Percentiles rank a stretch among this genome's conserved stretches.
Conservation (phyloP, 1,140 invertebrate species). For the Zaprionus vittiger region DNA sequence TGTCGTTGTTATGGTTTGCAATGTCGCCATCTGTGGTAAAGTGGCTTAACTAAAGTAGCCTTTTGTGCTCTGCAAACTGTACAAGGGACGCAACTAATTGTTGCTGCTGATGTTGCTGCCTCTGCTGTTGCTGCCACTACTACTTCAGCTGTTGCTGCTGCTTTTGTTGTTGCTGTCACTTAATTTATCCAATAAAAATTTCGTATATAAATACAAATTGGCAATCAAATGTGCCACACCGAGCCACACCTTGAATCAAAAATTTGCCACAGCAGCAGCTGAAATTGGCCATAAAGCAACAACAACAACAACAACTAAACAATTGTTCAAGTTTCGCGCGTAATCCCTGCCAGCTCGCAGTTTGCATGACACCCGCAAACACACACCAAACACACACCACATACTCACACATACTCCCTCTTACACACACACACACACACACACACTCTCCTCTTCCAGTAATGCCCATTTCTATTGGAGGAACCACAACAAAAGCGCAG, state of each 20-base stretch:
- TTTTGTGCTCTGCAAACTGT: neutral
- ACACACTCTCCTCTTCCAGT: conserved; percentile 25
- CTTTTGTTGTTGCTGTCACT: neutral
- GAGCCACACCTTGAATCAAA: neutral
- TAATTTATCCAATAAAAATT: conserved; percentile 12
- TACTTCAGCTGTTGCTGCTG: neutral
- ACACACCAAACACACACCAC: conserved; percentile 12
- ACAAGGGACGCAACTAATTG: conserved; percentile 41
- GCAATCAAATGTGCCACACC: conserved; percentile 13
- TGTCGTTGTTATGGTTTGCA: neutral
- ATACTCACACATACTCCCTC: conserved; percentile 39
- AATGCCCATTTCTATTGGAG: conserved; percentile 54
- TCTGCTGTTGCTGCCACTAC: neutral
- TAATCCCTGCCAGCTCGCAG: conserved; percentile 33
- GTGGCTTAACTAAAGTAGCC: neutral
- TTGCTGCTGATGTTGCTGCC: neutral
- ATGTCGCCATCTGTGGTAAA: conserved; percentile 14
- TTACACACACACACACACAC: conserved; percentile 43
- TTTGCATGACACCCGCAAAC: conserved; percentile 30
- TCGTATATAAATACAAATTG: conserved; percentile 5
- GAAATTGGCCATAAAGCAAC: conserved; percentile 32
- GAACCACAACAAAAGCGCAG: conserved; percentile 71
- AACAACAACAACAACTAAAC: conserved; percentile 3
- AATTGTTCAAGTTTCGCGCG: conserved; percentile 9
- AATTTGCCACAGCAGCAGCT: conserved; percentile 19